phyloP scores from a whole-genome alignment of 2,888 invertebrate genomes.

The Ommatoiulus sabulosus region DNA sequence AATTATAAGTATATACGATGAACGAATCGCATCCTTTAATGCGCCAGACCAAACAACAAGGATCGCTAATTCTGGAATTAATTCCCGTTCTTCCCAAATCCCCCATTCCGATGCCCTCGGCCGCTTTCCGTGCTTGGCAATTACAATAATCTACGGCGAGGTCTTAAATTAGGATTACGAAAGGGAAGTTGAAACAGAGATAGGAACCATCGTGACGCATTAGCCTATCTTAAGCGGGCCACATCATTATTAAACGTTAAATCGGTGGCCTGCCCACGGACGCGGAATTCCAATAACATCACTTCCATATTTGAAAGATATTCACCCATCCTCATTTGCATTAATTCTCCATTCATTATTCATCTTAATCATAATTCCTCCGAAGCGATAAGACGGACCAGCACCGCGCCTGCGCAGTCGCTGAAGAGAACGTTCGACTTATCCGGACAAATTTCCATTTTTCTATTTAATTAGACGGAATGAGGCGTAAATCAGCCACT shows the following conservation, averaged over 20 bases:
- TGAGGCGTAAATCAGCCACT: not conserved
- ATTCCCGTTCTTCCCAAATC: constrained; percentile 12
- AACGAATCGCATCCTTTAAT: not conserved
- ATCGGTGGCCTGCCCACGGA: not conserved
- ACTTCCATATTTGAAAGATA: constrained; percentile 1
- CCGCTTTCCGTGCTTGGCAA: not conserved
- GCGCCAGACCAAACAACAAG: constrained; percentile 22
- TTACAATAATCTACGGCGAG: not conserved
- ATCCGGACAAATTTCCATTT: not conserved
- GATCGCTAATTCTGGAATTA: constrained; percentile 26
- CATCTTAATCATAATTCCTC: not conserved
- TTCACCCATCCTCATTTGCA: not conserved
- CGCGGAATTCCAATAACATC: not conserved
- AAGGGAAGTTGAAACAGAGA: not conserved
- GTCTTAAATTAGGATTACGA: not conserved
- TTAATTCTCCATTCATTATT: constrained; percentile 37
- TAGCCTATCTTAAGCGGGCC: not conserved
- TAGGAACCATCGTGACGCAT: not conserved
- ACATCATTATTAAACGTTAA: not conserved
- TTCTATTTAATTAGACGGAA: not conserved
- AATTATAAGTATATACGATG: not conserved
- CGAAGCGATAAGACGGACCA: not conserved
- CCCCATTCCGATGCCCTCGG: not conserved
- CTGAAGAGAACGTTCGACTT: not conserved
- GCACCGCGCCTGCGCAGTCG: not conserved